Conservation (phyloP, 2,888 invertebrate genomes). For the Cryptus viduatorius region DNA sequence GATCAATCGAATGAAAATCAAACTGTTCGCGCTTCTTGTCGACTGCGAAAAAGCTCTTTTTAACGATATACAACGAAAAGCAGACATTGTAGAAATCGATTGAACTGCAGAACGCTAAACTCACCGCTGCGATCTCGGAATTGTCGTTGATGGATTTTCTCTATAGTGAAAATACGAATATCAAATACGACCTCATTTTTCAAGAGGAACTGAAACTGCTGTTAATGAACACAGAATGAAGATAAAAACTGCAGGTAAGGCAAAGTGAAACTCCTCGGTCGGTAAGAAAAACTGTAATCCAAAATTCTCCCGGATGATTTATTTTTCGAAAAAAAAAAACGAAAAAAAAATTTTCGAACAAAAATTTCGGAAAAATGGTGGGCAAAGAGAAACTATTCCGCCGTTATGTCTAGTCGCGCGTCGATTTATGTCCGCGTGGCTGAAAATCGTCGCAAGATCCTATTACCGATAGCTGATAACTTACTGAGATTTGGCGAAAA, state of each 20-base stretch:
- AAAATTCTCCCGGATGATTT: too few relatives aligned
- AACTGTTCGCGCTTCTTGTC: not conserved
- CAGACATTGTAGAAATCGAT: not conserved
- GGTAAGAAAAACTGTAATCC: too few relatives aligned
- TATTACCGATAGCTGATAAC: constrained; percentile 57
- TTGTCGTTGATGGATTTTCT: not conserved
- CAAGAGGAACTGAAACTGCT: too few relatives aligned
- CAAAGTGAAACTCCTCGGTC: too few relatives aligned
- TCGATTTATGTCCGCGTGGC: constrained; percentile 56
- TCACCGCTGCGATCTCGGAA: not conserved
- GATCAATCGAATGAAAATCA: constrained; percentile 1
- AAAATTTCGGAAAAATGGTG: not conserved
- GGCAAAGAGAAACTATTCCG: not conserved
- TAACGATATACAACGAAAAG: not conserved
- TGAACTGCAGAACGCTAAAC: not conserved
- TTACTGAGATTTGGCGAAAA: constrained; percentile 51
- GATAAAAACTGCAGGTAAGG: too few relatives aligned
- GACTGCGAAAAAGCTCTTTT: not conserved
- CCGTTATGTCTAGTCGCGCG: constrained; percentile 51
- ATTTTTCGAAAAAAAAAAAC: too few relatives aligned
- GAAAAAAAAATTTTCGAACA: too few relatives aligned
- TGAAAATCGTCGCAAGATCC: constrained; percentile 49
- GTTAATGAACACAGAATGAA: too few relatives aligned
- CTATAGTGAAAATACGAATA: not conserved
- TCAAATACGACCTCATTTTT: not conserved